A percentile compares a stretch with the other conserved stretches of the same genome.
Conservation (phyloP, 2,888 invertebrate species). For the Barypeithes pellucidus region DNA sequence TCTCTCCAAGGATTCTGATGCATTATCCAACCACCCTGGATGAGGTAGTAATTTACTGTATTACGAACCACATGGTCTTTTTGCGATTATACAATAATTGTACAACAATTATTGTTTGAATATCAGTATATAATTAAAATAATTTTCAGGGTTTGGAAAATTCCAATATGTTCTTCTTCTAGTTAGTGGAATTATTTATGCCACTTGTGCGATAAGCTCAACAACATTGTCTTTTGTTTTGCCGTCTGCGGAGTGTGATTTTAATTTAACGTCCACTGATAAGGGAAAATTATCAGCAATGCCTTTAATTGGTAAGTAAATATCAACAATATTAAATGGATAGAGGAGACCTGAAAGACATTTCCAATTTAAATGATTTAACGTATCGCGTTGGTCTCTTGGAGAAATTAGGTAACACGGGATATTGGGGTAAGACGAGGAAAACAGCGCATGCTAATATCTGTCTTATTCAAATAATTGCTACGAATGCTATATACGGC, state of each 20-base stretch:
- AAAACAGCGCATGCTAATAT: too few species aligned
- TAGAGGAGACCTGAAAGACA: background rate
- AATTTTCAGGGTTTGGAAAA: conserved; percentile 75
- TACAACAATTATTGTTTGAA: background rate
- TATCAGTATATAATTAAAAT: background rate
- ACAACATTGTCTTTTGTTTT: conserved; percentile 79
- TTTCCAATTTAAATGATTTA: too few species aligned
- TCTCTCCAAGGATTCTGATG: too few species aligned
- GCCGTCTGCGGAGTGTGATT: conserved; percentile 76
- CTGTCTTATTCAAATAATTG: too few species aligned
- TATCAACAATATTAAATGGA: conserved; percentile 13
- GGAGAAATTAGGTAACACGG: too few species aligned
- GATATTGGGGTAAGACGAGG: too few species aligned
- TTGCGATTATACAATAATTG: too few species aligned
- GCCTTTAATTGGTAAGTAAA: conserved; percentile 73
- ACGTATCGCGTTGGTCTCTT: too few species aligned
- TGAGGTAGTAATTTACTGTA: too few species aligned
- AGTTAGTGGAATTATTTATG: conserved; percentile 79
- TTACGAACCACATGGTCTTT: too few species aligned
- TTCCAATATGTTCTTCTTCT: conserved; percentile 77
- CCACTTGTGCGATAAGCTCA: conserved; percentile 80
- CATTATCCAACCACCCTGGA: too few species aligned
- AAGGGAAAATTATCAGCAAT: conserved; percentile 77
- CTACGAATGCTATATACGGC: too few species aligned
- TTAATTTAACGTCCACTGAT: conserved; percentile 73